Evolutionary conservation across 92 coral and sea anemone species (phyloP).

Genomic region (Zoanthus sociatus): DNA sequence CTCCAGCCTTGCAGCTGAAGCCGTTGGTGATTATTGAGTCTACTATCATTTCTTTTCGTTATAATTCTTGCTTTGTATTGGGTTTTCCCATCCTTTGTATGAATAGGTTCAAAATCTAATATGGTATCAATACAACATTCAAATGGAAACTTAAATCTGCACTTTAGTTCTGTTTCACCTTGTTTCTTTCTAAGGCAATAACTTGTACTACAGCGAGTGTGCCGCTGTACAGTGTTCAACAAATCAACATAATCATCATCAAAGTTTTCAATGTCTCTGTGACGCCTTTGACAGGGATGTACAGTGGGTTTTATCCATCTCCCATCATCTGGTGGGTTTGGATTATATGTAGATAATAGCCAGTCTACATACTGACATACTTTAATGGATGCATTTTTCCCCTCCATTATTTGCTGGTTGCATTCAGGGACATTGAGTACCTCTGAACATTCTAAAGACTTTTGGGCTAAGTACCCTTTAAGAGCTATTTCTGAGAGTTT

Average conservation of each 20-base stretch:
- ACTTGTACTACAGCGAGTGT: neutral
- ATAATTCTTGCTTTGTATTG: neutral
- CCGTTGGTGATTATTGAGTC: no score
- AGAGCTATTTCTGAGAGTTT: constrained; percentile 57
- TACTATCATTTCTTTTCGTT: neutral
- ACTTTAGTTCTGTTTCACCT: neutral
- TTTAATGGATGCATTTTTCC: constrained; percentile 58
- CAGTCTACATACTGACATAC: constrained; percentile 33
- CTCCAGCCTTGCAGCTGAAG: no score
- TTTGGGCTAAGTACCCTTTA: constrained; percentile 62
- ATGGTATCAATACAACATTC: neutral
- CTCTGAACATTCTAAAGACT: constrained; percentile 43
- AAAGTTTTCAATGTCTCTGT: neutral
- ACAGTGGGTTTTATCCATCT: neutral
- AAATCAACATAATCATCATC: constrained; percentile 1
- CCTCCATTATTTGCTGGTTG: constrained; percentile 48
- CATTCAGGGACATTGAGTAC: constrained; percentile 43
- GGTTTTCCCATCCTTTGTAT: neutral
- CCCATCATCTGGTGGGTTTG: neutral
- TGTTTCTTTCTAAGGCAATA: no score
- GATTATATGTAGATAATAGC: no score
- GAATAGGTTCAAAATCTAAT: neutral
- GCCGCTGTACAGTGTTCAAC: neutral
- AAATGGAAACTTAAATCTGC: neutral
- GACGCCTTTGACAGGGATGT: neutral